Percentiles rank a stretch among this genome's conserved stretches.
phyloP scores from a whole-genome alignment of 1,140 invertebrate species.

The Apis dorsata region DNA sequence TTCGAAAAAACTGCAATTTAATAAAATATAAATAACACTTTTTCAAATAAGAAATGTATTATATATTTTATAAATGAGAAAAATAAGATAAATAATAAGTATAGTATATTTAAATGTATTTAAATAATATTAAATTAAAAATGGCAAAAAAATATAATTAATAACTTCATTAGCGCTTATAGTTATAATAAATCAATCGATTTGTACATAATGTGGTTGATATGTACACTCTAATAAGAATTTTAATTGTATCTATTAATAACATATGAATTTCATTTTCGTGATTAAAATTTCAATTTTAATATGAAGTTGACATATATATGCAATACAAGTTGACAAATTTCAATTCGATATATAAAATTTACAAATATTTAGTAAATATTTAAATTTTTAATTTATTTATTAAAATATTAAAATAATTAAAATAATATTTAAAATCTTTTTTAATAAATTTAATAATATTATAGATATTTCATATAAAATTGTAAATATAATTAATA shows the following conservation, averaged over 20 bases:
- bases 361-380: background rate
- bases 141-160: background rate
- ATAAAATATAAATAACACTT: no score
- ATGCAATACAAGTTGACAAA: background rate
- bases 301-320: slow-evolving; percentile 27
- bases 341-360: slow-evolving; percentile 16
- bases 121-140: background rate
- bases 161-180: slow-evolving; percentile 24
- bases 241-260: slow-evolving; percentile 39
- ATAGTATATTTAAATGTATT: background rate
- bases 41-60: no score
- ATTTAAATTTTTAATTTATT: slow-evolving; percentile 8
- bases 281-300: slow-evolving; percentile 29
- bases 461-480: background rate
- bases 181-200: slow-evolving; percentile 36
- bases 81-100: background rate
- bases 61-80: background rate
- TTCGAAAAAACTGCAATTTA: background rate
- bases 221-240: slow-evolving; percentile 30
- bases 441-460: background rate
- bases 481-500: background rate
- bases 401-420: background rate
- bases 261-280: slow-evolving; percentile 45
- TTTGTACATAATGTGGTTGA: slow-evolving; percentile 33
- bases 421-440: background rate